Conservation (phyloP, 2,113 vertebrate genomes). For the Bubo scandiacus region DNA sequence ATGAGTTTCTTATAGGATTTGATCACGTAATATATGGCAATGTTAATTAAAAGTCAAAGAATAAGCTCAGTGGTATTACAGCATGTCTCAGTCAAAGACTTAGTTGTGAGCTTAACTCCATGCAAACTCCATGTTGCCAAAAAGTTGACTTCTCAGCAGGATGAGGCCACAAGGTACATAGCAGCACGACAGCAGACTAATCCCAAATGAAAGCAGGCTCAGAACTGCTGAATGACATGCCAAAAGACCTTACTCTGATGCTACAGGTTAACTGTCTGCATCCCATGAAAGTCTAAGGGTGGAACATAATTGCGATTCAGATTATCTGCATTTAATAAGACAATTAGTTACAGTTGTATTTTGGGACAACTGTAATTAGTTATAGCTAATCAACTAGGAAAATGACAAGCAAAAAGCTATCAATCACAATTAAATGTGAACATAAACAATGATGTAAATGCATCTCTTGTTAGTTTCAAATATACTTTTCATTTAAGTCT, state of each 20-base stretch:
- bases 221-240: background rate
- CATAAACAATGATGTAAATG: background rate
- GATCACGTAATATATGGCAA: background rate
- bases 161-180: background rate
- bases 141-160: background rate
- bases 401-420: constrained; percentile 35
- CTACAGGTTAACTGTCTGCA: constrained; percentile 7
- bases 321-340: constrained; percentile 17
- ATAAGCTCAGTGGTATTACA: background rate
- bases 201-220: background rate
- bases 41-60: background rate
- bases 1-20: background rate
- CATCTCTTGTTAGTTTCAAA: constrained; percentile 30
- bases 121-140: background rate
- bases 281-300: background rate
- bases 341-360: constrained; percentile 23
- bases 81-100: background rate
- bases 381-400: constrained; percentile 5
- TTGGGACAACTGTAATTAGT: constrained; percentile 39
- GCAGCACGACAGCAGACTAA: background rate
- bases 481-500: constrained; percentile 19
- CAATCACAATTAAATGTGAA: background rate
- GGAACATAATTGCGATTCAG: constrained; percentile 23
- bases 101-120: background rate
- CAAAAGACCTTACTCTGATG: background rate